Percentiles rank a stretch among this genome's conserved stretches.
Conservation (phyloP, 2,797 vertebrate species). For the Lates japonicus region DNA sequence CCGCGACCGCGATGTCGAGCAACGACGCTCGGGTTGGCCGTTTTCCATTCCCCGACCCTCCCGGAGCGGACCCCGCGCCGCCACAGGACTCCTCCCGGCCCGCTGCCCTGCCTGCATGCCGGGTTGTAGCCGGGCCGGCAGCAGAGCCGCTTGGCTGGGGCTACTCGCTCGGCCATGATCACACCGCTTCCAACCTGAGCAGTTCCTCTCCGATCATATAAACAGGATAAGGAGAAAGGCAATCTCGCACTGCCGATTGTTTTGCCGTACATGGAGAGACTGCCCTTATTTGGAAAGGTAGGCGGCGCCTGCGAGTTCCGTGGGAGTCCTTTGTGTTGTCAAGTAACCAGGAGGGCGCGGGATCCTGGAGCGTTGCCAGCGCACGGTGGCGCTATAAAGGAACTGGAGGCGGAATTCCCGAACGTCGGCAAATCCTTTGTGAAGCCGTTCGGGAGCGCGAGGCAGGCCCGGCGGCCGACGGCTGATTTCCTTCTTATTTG, state of each 20-base stretch:
- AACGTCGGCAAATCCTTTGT: slow-evolving; percentile 88
- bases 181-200: slow-evolving; percentile 96
- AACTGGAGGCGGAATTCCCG: slow-evolving; percentile 88
- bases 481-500: slow-evolving; percentile 83
- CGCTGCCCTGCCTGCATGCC: slow-evolving; percentile 94
- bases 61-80: slow-evolving; percentile 88
- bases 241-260: slow-evolving; percentile 88
- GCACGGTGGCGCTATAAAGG: slow-evolving; percentile 86
- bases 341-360: slow-evolving; percentile 83
- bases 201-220: slow-evolving; percentile 97
- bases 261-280: slow-evolving; percentile 87
- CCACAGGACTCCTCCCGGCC: slow-evolving; percentile 88
- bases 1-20: slow-evolving; percentile 95
- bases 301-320: slow-evolving; percentile 80
- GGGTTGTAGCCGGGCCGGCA: slow-evolving; percentile 96
- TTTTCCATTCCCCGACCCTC: slow-evolving; percentile 88
- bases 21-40: slow-evolving; percentile 96
- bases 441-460: slow-evolving; percentile 81
- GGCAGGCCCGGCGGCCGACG: slow-evolving; percentile 81
- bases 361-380: slow-evolving; percentile 76
- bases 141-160: slow-evolving; percentile 98
- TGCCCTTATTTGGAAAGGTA: slow-evolving; percentile 84
- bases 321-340: slow-evolving; percentile 86
- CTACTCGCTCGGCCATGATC: slow-evolving; percentile 99
- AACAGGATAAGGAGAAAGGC: slow-evolving; percentile 91